Percentiles rank a stretch among this genome's conserved stretches.
Conservation (phyloP, 2,113 vertebrate species). For the Tachycineta bicolor region DNA sequence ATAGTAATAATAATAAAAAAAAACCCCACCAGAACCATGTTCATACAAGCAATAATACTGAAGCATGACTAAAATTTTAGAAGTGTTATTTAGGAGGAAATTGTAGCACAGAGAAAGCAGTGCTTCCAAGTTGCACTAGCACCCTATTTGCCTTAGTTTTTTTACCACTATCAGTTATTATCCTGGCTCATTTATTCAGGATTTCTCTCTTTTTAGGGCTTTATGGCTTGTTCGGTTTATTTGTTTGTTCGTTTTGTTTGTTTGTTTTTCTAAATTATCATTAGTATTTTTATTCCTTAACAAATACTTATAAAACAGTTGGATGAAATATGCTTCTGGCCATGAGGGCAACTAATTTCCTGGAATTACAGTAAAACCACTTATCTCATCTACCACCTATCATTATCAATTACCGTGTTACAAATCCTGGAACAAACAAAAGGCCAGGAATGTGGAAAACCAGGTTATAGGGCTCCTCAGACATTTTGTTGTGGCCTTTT, state of each 20-base stretch:
- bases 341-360: conserved; percentile 19
- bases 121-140: neutral
- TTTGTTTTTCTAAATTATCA: neutral
- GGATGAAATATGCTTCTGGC: neutral
- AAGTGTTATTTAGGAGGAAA: neutral
- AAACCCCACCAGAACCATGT: neutral
- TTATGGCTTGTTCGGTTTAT: neutral
- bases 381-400: conserved; percentile 41
- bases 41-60: neutral
- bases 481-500: conserved; percentile 18
- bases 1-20: no score
- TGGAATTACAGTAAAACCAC: conserved; percentile 28
- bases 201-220: neutral
- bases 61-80: neutral
- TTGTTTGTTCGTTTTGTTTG: neutral
- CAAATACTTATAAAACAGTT: neutral
- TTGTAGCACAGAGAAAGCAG: neutral
- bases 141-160: neutral
- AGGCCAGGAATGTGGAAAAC: conserved; percentile 38
- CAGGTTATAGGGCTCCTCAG: neutral
- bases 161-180: neutral
- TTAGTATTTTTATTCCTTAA: neutral
- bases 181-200: neutral
- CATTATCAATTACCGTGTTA: neutral
- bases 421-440: conserved; percentile 49